phyloP scores from a whole-genome alignment of 2,797 vertebrate genomes.

The Xenopus petersii region DNA sequence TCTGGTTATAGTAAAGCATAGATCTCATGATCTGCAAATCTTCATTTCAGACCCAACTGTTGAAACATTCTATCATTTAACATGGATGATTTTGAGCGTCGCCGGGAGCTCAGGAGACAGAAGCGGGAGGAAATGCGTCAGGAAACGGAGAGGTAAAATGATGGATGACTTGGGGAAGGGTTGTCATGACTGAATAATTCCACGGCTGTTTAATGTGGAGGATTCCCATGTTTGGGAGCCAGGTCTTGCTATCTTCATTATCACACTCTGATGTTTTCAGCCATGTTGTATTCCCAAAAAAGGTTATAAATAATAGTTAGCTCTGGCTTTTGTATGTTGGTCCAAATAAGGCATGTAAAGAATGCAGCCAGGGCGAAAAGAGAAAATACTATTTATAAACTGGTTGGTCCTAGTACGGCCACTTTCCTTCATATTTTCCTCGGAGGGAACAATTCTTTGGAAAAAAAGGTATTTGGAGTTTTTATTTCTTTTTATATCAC shows the following conservation, averaged over 20 bases:
- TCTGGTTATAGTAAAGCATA: no score
- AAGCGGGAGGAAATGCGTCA: slow-evolving; percentile 97
- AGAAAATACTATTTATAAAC: slow-evolving; percentile 32
- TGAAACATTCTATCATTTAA: slow-evolving; percentile 52
- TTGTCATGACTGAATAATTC: slow-evolving; percentile 10
- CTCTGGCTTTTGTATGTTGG: slow-evolving; percentile 16
- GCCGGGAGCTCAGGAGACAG: slow-evolving; percentile 94
- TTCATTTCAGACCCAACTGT: slow-evolving; percentile 33
- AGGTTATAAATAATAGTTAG: background rate
- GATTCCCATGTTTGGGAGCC: slow-evolving; percentile 27
- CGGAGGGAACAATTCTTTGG: background rate
- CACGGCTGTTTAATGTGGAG: slow-evolving; percentile 25
- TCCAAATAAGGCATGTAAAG: slow-evolving; percentile 34
- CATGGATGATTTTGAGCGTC: slow-evolving; percentile 98
- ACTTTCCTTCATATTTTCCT: slow-evolving; percentile 8
- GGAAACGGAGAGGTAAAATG: slow-evolving; percentile 87
- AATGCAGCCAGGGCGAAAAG: slow-evolving; percentile 8
- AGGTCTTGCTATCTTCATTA: background rate
- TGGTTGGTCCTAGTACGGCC: slow-evolving; percentile 1
- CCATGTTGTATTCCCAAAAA: slow-evolving; percentile 16
- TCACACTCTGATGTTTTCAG: slow-evolving; percentile 17
- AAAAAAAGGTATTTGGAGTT: background rate
- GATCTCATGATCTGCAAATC: background rate
- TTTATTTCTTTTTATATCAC: background rate
- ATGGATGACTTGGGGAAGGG: background rate